A percentile compares a stretch with the other conserved stretches of the same genome.
These are phyloP conservation scores for Volucella bombylans DNA, from an alignment of 2,888 invertebrate genomes.

Conservation along the genomic window DNA sequence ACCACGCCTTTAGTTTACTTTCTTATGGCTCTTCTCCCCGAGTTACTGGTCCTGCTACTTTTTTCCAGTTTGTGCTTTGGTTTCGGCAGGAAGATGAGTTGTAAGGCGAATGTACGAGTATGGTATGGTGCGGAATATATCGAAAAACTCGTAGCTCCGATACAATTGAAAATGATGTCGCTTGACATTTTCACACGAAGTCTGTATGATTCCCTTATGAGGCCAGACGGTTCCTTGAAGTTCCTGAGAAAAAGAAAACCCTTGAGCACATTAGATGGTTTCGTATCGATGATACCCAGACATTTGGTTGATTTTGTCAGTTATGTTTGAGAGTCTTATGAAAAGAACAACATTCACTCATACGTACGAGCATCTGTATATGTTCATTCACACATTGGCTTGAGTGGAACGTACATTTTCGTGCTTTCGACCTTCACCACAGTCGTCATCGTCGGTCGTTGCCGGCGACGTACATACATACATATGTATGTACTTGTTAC, in stretches of 20 bases:
- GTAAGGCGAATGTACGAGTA: constrained; percentile 7
- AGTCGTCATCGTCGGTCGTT: neutral
- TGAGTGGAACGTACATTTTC: neutral
- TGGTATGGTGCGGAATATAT: constrained; percentile 10
- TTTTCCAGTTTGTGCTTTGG: neutral
- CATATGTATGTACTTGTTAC: neutral
- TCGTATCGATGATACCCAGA: constrained; percentile 32
- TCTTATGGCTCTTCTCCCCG: neutral
- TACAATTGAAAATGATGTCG: constrained; percentile 52
- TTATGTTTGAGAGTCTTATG: constrained; percentile 29
- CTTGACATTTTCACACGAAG: constrained; percentile 47
- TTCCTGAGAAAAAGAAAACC: constrained; percentile 6
- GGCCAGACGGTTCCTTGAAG: constrained; percentile 1
- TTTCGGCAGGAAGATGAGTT: constrained; percentile 5
- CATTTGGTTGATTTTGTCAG: constrained; percentile 20
- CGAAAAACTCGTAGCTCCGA: neutral
- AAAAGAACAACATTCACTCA: constrained; percentile 11
- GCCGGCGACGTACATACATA: neutral
- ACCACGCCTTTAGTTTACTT: neutral
- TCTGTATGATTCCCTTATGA: constrained; percentile 1
- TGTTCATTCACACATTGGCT: neutral
- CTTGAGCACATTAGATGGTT: constrained; percentile 35
- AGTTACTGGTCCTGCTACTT: neutral
- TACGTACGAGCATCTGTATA: neutral
- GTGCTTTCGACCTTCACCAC: constrained; percentile 4